Evolutionary conservation across 2,113 vertebrate genomes (phyloP).

Genomic region (Donacobius atricapilla): DNA sequence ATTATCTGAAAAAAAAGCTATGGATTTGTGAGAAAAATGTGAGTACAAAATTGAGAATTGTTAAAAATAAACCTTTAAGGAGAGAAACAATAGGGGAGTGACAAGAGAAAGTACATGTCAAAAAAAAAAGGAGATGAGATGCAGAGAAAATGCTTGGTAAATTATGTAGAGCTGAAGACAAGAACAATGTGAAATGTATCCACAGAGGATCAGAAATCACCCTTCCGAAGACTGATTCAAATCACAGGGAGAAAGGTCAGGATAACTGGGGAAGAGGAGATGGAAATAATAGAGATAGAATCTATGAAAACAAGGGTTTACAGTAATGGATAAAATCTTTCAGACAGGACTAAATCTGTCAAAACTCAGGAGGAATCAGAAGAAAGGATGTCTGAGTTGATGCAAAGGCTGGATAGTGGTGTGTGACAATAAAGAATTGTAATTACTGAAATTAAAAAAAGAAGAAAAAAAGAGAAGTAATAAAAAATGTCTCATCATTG

Average conservation of each 20-base stretch:
- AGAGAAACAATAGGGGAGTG: fast-evolving
- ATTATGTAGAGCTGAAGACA: neutral
- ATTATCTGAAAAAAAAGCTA: neutral
- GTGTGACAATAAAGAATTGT: neutral
- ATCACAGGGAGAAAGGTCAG: neutral
- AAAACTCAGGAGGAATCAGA: neutral
- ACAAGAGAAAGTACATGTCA: neutral
- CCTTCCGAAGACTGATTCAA: neutral
- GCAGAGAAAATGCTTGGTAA: neutral
- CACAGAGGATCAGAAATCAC: neutral
- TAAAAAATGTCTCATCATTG: neutral
- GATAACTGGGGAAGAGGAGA: neutral
- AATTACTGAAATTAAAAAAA: neutral
- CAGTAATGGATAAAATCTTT: neutral
- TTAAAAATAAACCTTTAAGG: neutral
- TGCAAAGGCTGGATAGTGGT: neutral
- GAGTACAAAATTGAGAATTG: fast-evolving
- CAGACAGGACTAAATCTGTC: neutral
- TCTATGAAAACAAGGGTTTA: neutral
- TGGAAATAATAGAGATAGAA: neutral
- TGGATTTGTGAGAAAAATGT: neutral
- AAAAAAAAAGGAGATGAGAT: neutral
- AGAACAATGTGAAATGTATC: neutral
- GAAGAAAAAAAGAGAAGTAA: neutral
- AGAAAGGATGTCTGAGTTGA: neutral